Base-by-base conservation (phyloP, 2,113 vertebrate genomes). In the Macaca nemestrina region DNA sequence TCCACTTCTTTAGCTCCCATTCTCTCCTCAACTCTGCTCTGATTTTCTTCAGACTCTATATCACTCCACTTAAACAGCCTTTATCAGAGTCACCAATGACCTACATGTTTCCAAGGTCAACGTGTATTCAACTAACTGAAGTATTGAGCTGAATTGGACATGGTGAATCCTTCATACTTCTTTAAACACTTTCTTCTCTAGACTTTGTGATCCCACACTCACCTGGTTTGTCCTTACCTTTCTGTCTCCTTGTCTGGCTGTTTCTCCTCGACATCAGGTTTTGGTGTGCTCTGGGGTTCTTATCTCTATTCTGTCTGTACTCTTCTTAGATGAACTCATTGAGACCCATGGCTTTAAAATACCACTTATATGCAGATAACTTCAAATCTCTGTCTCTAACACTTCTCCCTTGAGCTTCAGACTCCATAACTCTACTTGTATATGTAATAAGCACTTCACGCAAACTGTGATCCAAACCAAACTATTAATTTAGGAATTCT, bases 31-130 rank as follows among this genome's bases (percentile, higher is more conserved):
- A 50, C 57, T 68, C 52, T 78, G 61, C 52, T 93, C 59, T 38
- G 57, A 4, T 80, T 96, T 89, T 87, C 75, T 76, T 90, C 16
- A 18, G 61, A 90, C 52, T 12, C 57, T 70, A 12, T 80, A 22
- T 80, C 52, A 38, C 18, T n/a, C 73, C 48, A 76, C 38, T 85
- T 92, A 92, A 85, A 93, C 5, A 89, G 40, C 32, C 64, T 50
- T 95, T 73, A 94, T 50, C 30, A 90, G 75, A 68, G 13, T 93
- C 32, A 83, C 18, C 45, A 61, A 17, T 32, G 32, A 70, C 68
- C 48, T 73, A n/a, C 27, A 55, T 72, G n/a, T 75, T 81, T 88
- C 76, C 68, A 91, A 94, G 70, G 82, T 55, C 94, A 83, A 76
- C 57, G 45, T 4, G 2, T 57, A 61, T 50, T 83, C n/a, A 23